phyloP scores from a whole-genome alignment of 2,888 invertebrate species.

The Drosophila nr. fundita region DNA sequence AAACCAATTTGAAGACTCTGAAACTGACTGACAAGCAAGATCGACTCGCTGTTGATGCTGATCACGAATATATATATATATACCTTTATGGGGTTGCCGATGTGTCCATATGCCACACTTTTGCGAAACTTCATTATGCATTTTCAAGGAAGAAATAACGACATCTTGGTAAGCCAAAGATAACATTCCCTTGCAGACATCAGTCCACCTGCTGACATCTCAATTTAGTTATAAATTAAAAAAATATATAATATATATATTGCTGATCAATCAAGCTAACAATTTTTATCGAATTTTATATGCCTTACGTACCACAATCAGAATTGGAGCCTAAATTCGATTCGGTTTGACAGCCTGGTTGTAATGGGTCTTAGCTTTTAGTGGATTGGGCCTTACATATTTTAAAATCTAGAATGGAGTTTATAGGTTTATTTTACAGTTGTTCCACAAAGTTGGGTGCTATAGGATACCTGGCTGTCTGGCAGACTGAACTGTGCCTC shows the following conservation, averaged over 20 bases:
- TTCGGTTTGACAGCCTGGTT: background rate
- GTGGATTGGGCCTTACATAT: background rate
- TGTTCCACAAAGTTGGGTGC: background rate
- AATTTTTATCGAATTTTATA: background rate
- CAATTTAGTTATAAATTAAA: background rate
- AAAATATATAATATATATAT: background rate
- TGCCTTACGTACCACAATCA: background rate
- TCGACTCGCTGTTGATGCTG: background rate
- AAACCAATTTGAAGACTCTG: background rate
- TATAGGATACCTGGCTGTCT: background rate
- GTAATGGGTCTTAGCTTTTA: too few relatives aligned
- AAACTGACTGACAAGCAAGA: background rate
- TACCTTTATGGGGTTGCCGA: background rate
- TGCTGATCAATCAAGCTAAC: background rate
- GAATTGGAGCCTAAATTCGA: background rate
- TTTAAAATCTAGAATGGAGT: background rate
- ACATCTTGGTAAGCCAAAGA: background rate
- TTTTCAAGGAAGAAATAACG: background rate
- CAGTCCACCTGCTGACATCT: background rate
- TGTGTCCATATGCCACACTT: background rate
- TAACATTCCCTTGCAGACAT: background rate
- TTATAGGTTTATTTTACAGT: background rate
- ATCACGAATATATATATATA: background rate
- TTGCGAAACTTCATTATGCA: background rate
- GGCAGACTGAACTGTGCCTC: background rate